Conservation (phyloP, 2,113 vertebrate genomes). For the Hyaena hyaena region DNA sequence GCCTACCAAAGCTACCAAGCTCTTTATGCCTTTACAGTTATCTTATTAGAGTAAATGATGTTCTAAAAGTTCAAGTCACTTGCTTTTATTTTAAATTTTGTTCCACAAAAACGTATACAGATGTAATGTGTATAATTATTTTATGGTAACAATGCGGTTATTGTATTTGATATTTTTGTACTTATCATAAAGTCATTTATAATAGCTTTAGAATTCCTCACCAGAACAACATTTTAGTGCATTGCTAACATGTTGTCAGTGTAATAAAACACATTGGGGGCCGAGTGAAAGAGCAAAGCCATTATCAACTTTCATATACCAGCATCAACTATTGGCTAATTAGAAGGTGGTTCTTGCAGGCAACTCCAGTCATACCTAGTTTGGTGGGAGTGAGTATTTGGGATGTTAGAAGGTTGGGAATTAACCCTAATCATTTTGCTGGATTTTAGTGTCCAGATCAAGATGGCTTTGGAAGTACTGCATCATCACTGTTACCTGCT, state of each 20-base stretch:
- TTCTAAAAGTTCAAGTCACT: not conserved
- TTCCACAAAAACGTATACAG: not conserved
- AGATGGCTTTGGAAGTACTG: slow-evolving; percentile 84
- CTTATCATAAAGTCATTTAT: not conserved
- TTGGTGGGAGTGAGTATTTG: not conserved
- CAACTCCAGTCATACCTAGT: not conserved
- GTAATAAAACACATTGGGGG: not conserved
- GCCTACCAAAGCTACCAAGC: not conserved
- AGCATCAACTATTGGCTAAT: not conserved
- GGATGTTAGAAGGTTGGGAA: not conserved
- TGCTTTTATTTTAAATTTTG: not conserved
- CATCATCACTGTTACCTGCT: slow-evolving; percentile 82
- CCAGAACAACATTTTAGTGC: not conserved
- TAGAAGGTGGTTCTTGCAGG: not conserved
- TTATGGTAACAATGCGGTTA: not conserved
- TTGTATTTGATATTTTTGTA: not conserved
- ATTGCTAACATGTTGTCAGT: not conserved
- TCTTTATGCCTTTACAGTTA: not conserved
- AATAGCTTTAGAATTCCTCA: not conserved
- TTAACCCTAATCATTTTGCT: slow-evolving; percentile 7
- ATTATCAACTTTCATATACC: not conserved
- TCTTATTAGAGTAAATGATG: not conserved
- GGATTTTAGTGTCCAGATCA: slow-evolving; percentile 89
- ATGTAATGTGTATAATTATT: slow-evolving; percentile 38
- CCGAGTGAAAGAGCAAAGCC: not conserved